Base-by-base conservation (phyloP, 1,140 invertebrate genomes). In the Halesus radiatus region DNA sequence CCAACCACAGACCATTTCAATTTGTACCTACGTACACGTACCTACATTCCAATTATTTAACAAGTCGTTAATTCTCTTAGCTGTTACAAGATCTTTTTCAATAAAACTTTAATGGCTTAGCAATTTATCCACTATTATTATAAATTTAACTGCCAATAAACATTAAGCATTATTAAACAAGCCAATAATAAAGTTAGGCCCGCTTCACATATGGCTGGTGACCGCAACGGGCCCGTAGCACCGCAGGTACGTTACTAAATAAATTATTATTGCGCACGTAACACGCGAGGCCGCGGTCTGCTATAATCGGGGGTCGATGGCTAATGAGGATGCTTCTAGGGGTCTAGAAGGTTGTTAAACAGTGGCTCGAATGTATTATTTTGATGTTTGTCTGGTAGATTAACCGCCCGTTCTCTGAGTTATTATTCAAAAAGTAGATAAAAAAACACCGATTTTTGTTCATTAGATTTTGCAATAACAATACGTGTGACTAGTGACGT, bases 241-340 rank as follows among this genome's bases (percentile, higher is more conserved):
- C 26, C 8, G 56, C 56, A 23, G 56, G 62, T 16, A 64, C 5
- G 16, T 32, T 32, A 64, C n/a, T 64, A 64, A 32, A 29, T 29
- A 26, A 64, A 64, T 56, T 1, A 56, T 56, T 56, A 56, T 64
- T 10, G 62, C 22, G 26, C 22, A 26, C 62, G 62, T 64, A 64
- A 32, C 62, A 64, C 62, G 62, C 62, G 23, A 64, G 62, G 62
- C 26, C 62, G 60, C 23, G 60, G 60, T 64, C 23, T 29, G 20
- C 0, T 13, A 29, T 64, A 26, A 64, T 64, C 29, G 62, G 26
- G 62, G 62, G 62, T 64, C 26, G 26, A 15, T 29, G 62, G 26
- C 62, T 64, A 64, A 64, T 64, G 62, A 64, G 26, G 62, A 26
- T 56, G 10, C 4, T 56, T 18, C 18, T 56, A 18, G n/a, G n/a